Conservation (phyloP, 2,797 vertebrate species). For the Philypnodon macrostomus region DNA sequence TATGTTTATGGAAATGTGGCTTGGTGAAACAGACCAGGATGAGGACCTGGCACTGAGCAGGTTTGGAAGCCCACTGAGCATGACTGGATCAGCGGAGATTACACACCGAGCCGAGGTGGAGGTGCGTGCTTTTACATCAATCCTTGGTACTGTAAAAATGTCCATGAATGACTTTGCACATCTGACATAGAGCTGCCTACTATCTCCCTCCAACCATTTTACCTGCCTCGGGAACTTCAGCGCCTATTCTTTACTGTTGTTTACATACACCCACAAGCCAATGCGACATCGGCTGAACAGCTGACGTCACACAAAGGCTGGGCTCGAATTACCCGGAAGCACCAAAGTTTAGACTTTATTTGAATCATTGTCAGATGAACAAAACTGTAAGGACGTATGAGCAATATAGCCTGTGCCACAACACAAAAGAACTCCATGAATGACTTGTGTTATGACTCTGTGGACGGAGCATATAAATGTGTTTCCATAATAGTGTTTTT, state of each 20-base stretch:
- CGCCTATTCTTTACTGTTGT: slow-evolving; percentile 2
- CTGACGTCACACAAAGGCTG: neutral
- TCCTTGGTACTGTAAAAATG: slow-evolving; percentile 2
- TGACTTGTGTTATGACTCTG: neutral
- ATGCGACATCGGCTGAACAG: neutral
- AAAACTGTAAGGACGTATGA: neutral
- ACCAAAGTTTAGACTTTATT: neutral
- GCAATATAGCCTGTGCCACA: slow-evolving; percentile 3
- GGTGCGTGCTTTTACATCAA: neutral
- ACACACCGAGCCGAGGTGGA: slow-evolving; percentile 10
- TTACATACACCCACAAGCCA: slow-evolving; percentile 1
- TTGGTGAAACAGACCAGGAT: slow-evolving; percentile 2
- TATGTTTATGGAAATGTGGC: slow-evolving; percentile 10
- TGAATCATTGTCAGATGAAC: neutral
- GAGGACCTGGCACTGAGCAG: slow-evolving; percentile 12
- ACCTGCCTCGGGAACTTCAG: slow-evolving; percentile 10
- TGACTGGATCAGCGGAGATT: slow-evolving; percentile 7
- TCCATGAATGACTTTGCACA: neutral
- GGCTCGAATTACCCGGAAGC: neutral
- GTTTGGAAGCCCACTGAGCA: slow-evolving; percentile 16
- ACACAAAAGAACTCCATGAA: neutral
- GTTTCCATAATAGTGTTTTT: neutral
- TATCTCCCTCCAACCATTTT: slow-evolving; percentile 10
- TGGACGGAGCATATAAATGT: neutral
- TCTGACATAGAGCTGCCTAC: slow-evolving; percentile 8